Evolutionary conservation across 92 coral and sea anemone genomes (phyloP), one percentile per base, ranked within the genome.

Genomic region (Phymanthus crucifer): DNA sequence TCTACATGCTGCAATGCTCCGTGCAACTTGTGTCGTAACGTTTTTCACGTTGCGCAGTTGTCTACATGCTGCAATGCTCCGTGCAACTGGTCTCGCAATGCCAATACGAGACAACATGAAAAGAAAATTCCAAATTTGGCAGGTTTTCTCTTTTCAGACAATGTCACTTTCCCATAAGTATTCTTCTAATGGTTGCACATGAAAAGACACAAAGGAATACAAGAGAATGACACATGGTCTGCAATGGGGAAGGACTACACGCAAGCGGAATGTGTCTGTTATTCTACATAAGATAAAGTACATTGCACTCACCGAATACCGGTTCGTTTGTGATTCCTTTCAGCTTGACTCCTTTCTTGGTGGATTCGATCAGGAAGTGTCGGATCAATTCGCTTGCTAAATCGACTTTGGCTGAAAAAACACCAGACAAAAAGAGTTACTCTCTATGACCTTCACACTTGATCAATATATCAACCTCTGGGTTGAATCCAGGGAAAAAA

Each of bases 341-440:
- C 37, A 95, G 87, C 61, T 93, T 88, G 24, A 93, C 97, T 24
- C 99, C 99, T 78, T 89, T 95, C 82, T 94, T 94, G 26, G 99
- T 95, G 21, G 99, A 90, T 84, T 95, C 99, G 85, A 95, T 93
- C 35, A 95, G 86, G 76, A 95, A 90, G 83, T 95, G 99, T 8
- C 99, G 93, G 3, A 95, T 97, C 40, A 92, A 82, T 79, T 95
- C 99, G 65, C 83, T 90, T 37, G 90, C 69, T 74, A 92, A 89
- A 83, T 95, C 99, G 34, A 93, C 89, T 74, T 95, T 91, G 38
- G 90, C 98, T 95, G 78, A 70, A 80, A 78, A 3, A 70, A 74
- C 68, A 61, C 6, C 32, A n/a, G n/a, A 61, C 32, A 29, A 61
- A 10, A 27, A 24, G 2, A 2, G 10, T 8, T 7, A n/a, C 27